A percentile compares a stretch with the other conserved stretches of the same genome.
Conservation (phyloP, 1,140 invertebrate genomes). For the Microplitis demolitor region DNA sequence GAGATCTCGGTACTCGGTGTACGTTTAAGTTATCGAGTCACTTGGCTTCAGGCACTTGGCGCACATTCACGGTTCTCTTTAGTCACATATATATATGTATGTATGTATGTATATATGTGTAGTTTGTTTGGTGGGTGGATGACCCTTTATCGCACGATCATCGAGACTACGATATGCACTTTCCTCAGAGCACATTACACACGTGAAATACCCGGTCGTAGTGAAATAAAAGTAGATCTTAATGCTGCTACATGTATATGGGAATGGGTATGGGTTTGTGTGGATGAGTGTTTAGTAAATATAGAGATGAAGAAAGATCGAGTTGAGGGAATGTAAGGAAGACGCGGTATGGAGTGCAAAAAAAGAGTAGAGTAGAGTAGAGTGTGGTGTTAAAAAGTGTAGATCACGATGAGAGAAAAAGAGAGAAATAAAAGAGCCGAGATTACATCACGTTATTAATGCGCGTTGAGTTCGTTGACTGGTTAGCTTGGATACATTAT, state of each 20-base stretch:
- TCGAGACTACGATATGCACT: constrained; percentile 16
- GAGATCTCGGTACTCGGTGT: not conserved
- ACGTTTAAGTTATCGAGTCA: constrained; percentile 6
- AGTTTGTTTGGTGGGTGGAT: constrained; percentile 24
- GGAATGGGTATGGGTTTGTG: too few species aligned
- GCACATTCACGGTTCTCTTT: not conserved
- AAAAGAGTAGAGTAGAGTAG: too few species aligned
- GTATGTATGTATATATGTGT: not conserved
- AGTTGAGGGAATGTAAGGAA: not conserved
- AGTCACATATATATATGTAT: not conserved
- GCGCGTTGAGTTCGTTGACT: constrained; percentile 38
- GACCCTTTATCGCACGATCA: constrained; percentile 26
- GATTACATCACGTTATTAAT: constrained; percentile 48
- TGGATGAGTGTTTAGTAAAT: too few species aligned
- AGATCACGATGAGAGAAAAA: not conserved
- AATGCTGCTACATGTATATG: too few species aligned
- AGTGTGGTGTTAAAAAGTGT: not conserved
- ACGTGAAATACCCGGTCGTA: not conserved
- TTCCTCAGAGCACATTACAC: not conserved
- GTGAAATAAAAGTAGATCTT: too few species aligned
- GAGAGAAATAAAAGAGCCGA: constrained; percentile 12
- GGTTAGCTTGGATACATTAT: constrained; percentile 17
- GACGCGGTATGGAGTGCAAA: not conserved
- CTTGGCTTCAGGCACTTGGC: not conserved
- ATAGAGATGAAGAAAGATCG: not conserved